Percentiles rank a stretch among this genome's conserved stretches.
Evolutionary conservation across 1,140 invertebrate species (phyloP).

Genomic region (Polypedilum pembai): DNA sequence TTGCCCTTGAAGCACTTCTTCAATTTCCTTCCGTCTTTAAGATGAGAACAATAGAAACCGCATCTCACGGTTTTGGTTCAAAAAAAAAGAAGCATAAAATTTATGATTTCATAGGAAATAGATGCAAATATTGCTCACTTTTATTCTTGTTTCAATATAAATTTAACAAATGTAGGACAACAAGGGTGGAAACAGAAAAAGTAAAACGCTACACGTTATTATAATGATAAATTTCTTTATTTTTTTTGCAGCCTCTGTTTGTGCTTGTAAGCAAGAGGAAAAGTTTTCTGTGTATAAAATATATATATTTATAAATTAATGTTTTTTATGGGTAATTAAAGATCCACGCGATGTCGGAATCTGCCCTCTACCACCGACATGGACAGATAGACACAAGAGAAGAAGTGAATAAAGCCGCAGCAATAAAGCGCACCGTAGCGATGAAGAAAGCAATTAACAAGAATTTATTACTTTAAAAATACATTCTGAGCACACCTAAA

Average conservation of each 20-base stretch:
- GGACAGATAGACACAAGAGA: conserved; percentile 6
- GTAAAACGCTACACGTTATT: background rate
- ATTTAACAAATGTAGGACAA: background rate
- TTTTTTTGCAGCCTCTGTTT: background rate
- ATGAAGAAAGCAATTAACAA: conserved; percentile 27
- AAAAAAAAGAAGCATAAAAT: too few species aligned
- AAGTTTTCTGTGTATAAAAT: conserved; percentile 5
- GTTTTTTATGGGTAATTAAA: conserved; percentile 28
- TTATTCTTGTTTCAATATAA: background rate
- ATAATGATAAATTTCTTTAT: conserved; percentile 28
- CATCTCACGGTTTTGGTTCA: too few species aligned
- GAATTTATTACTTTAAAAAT: conserved; percentile 28
- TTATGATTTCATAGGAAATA: background rate
- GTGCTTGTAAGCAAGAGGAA: background rate
- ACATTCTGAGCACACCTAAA: conserved; percentile 20
- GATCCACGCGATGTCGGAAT: background rate
- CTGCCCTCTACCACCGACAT: conserved; percentile 5
- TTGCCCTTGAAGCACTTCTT: conserved; percentile 26
- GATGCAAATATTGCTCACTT: background rate
- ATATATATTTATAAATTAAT: conserved; percentile 15
- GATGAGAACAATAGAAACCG: too few species aligned
- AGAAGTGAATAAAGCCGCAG: background rate
- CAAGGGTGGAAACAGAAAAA: background rate
- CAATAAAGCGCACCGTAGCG: conserved; percentile 22
- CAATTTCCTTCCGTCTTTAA: background rate